Conservation (phyloP, 2,888 invertebrate genomes). For the Miltochrista miniata region DNA sequence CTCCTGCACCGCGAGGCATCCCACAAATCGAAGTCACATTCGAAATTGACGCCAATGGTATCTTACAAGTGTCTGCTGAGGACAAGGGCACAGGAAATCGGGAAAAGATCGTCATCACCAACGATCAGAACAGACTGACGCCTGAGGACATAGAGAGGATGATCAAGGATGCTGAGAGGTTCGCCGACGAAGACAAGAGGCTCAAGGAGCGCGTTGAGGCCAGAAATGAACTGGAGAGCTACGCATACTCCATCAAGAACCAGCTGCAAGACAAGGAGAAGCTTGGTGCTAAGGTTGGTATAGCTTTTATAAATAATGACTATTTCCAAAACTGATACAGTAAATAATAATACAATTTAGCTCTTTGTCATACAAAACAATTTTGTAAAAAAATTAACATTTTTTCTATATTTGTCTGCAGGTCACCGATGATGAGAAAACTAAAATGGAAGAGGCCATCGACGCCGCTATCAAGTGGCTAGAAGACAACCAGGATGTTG, state of each 20-base stretch:
- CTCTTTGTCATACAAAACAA: no score
- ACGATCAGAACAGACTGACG: slow-evolving; percentile 98
- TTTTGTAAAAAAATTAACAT: neutral
- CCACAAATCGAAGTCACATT: slow-evolving; percentile 98
- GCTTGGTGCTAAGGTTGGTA: slow-evolving; percentile 90
- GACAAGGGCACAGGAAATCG: slow-evolving; percentile 99
- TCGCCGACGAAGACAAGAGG: slow-evolving; percentile 99
- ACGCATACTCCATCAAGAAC: slow-evolving; percentile 98
- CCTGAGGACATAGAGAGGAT: slow-evolving; percentile 99
- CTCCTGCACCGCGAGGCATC: slow-evolving; percentile 96
- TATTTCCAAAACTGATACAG: no score
- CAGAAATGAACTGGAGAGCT: slow-evolving; percentile 98
- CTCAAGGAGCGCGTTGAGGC: slow-evolving; percentile 97
- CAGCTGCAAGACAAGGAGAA: slow-evolving; percentile 98
- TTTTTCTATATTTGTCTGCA: slow-evolving; percentile 36
- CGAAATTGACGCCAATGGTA: slow-evolving; percentile 97
- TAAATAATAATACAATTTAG: no score
- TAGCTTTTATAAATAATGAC: neutral
- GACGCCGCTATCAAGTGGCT: slow-evolving; percentile 99
- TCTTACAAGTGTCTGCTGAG: slow-evolving; percentile 98
- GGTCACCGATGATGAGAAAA: slow-evolving; percentile 93
- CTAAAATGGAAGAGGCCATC: slow-evolving; percentile 97
- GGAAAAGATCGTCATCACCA: slow-evolving; percentile 99
- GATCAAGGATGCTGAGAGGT: slow-evolving; percentile 99
- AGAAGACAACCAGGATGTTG: slow-evolving; percentile 96